phyloP scores from a whole-genome alignment of 1,140 invertebrate genomes.

The Lanistes nyassanus region DNA sequence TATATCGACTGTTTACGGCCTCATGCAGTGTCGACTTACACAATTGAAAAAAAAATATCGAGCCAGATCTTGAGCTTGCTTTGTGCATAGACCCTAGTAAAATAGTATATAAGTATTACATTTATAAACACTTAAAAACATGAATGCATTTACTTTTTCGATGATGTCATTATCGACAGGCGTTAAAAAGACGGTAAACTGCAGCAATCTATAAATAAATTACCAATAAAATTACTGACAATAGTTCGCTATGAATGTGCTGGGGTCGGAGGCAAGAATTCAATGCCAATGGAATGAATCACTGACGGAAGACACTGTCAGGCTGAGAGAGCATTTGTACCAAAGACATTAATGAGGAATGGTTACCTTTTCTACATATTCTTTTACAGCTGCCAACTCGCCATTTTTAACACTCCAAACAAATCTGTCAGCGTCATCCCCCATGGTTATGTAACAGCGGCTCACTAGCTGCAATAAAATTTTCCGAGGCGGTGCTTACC shows the following conservation, averaged over 20 bases:
- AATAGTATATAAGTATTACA: too few relatives aligned
- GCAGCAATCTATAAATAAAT: neutral
- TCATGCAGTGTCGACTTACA: too few relatives aligned
- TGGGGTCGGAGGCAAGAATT: neutral
- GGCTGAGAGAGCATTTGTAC: neutral
- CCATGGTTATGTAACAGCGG: neutral
- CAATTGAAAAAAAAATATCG: too few relatives aligned
- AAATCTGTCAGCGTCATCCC: constrained; percentile 65
- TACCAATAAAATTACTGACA: too few relatives aligned
- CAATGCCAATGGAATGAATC: neutral
- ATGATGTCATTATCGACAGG: neutral
- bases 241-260: neutral
- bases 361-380: constrained; percentile 77
- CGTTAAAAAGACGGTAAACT: neutral
- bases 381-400: constrained; percentile 89
- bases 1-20: too few relatives aligned
- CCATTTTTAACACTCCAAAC: constrained; percentile 95
- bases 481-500: neutral
- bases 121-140: too few relatives aligned
- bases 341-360: constrained; percentile 13
- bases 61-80: too few relatives aligned
- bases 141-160: neutral
- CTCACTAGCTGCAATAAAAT: neutral
- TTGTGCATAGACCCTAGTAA: too few relatives aligned
- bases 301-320: neutral